phyloP scores from a whole-genome alignment of 1,140 invertebrate species.

The Polypedilum pembai region DNA sequence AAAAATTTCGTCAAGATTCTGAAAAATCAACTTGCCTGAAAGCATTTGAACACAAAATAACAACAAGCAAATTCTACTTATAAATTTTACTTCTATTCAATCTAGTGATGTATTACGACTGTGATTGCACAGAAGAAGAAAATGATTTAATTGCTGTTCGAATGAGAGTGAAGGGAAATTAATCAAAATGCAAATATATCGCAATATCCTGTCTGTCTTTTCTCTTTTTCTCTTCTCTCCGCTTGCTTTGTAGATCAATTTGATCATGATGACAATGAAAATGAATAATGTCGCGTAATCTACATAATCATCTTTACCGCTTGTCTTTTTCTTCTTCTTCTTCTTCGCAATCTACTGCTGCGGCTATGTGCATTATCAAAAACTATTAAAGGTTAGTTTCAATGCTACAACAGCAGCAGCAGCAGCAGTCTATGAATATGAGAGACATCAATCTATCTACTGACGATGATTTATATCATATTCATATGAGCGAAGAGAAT shows the following conservation, averaged over 20 bases:
- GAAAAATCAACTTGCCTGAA: too few relatives aligned
- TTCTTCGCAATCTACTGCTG: background rate
- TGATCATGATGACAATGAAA: constrained; percentile 23
- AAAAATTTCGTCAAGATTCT: too few relatives aligned
- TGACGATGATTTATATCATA: constrained; percentile 13
- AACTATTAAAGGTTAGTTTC: background rate
- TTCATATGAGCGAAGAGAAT: background rate
- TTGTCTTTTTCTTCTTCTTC: background rate
- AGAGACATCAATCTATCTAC: background rate
- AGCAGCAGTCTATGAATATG: background rate
- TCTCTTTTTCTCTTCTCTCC: background rate
- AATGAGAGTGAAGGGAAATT: constrained; percentile 25
- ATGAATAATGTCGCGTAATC: constrained; percentile 27
- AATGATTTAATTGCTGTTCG: background rate
- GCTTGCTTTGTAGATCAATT: background rate
- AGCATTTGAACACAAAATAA: too few relatives aligned
- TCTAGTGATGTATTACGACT: background rate
- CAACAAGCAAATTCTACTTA: too few relatives aligned
- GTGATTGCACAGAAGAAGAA: constrained; percentile 2
- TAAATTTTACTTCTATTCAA: too few relatives aligned
- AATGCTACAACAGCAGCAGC: too few relatives aligned
- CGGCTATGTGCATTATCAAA: background rate
- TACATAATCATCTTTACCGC: constrained; percentile 14
- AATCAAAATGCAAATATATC: constrained; percentile 28
- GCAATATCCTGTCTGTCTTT: background rate